A percentile compares a stretch with the other conserved stretches of the same genome.
phyloP scores from a whole-genome alignment of 2,797 vertebrate species.

The Hydrocynus forskahlii region DNA sequence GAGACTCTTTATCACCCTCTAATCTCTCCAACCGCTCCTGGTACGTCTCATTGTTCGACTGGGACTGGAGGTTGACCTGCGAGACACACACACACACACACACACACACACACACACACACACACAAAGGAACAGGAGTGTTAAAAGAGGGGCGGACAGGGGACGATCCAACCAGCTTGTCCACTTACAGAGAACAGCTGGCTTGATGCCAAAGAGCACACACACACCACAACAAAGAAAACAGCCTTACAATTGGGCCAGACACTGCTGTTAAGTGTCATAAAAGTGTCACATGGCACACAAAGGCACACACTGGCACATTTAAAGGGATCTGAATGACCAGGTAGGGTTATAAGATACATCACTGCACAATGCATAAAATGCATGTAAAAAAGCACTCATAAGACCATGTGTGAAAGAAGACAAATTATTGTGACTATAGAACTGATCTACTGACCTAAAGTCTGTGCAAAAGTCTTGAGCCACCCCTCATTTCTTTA shows the following conservation, averaged over 20 bases:
- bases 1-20: slow-evolving; percentile 96
- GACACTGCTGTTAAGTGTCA: background rate
- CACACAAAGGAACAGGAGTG: slow-evolving; percentile 26
- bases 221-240: slow-evolving; percentile 16
- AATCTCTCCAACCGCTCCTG: slow-evolving; percentile 91
- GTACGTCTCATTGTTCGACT: slow-evolving; percentile 89
- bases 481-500: too few relatives aligned
- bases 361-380: background rate
- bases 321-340: background rate
- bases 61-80: slow-evolving; percentile 87
- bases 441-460: too few relatives aligned
- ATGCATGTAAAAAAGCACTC: background rate
- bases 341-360: too few relatives aligned
- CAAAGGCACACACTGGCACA: background rate
- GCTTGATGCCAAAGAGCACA: slow-evolving; percentile 14
- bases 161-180: slow-evolving; percentile 46
- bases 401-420: too few relatives aligned
- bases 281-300: slow-evolving; percentile 14
- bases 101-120: slow-evolving; percentile 27
- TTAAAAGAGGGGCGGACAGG: slow-evolving; percentile 16
- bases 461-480: too few relatives aligned
- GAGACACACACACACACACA: slow-evolving; percentile 18
- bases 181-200: slow-evolving; percentile 23
- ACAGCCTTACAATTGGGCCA: background rate
- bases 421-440: too few relatives aligned